phyloP scores from a whole-genome alignment of 1,140 invertebrate genomes.

The Drosophila littoralis region DNA sequence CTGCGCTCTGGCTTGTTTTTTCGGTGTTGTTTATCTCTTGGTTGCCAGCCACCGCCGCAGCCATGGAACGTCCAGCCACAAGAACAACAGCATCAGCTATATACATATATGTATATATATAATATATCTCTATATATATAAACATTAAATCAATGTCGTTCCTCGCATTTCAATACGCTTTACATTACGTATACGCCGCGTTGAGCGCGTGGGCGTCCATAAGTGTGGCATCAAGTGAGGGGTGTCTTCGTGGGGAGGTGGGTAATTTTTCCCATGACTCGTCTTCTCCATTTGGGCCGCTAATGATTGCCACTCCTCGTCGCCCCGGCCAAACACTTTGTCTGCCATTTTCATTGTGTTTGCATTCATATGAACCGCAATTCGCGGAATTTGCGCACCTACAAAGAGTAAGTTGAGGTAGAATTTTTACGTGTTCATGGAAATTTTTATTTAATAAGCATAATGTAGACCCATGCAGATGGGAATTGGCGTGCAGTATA shows the following conservation, averaged over 20 bases:
- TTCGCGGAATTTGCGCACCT: conserved; percentile 15
- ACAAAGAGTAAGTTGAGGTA: not conserved
- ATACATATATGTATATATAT: conserved; percentile 2
- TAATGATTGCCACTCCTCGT: not conserved
- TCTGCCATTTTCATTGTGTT: conserved; percentile 36
- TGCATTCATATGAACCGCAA: conserved; percentile 4
- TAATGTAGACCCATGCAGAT: not conserved
- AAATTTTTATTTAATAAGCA: conserved; percentile 36
- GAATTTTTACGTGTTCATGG: conserved; percentile 26
- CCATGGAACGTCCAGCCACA: conserved; percentile 22
- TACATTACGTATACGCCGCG: conserved; percentile 74
- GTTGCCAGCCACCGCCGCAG: conserved; percentile 16
- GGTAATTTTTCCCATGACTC: conserved; percentile 53
- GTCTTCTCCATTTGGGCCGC: conserved; percentile 13
- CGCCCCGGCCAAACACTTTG: conserved; percentile 44
- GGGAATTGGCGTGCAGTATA: not conserved
- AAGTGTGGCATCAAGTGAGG: conserved; percentile 31
- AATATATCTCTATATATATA: conserved; percentile 12
- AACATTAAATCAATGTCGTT: conserved; percentile 79
- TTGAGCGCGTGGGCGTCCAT: conserved; percentile 50
- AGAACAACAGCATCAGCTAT: conserved; percentile 13
- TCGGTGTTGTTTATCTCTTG: conserved; percentile 27
- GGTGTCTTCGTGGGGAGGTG: not conserved
- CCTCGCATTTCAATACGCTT: conserved; percentile 66
- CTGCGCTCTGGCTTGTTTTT: not conserved